phyloP scores from a whole-genome alignment of 64 coral and sea anemone species.

The Anthopleura sola region DNA sequence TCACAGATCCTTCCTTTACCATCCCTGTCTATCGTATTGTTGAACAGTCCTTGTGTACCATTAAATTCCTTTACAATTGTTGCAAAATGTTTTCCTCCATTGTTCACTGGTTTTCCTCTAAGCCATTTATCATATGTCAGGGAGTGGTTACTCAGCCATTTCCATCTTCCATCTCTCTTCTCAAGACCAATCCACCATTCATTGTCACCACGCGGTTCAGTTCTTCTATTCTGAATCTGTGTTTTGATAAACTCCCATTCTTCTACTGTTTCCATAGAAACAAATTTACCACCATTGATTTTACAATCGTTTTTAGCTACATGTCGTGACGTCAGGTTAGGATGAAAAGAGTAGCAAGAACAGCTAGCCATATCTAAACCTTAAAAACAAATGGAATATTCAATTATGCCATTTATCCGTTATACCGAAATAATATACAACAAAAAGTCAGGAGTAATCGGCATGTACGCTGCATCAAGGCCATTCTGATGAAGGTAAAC shows the following conservation, averaged over 20 bases:
- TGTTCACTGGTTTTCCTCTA: neutral
- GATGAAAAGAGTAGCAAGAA: neutral
- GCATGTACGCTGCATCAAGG: no score
- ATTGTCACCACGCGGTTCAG: neutral
- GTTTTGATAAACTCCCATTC: constrained; percentile 36
- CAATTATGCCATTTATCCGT: neutral
- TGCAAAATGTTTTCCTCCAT: neutral
- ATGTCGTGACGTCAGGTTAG: neutral
- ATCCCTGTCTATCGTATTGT: neutral
- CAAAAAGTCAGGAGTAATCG: neutral
- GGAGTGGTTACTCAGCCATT: constrained; percentile 29
- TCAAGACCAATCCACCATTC: constrained; percentile 59
- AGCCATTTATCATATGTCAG: constrained; percentile 38
- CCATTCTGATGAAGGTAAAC: no score
- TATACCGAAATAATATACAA: neutral
- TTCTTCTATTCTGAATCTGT: neutral
- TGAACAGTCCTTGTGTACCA: neutral
- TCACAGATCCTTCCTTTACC: neutral
- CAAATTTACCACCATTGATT: neutral
- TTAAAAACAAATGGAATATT: neutral
- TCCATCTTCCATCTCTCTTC: constrained; percentile 1
- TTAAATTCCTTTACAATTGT: constrained; percentile 35
- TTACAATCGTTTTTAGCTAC: neutral
- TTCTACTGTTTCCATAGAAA: constrained; percentile 37
- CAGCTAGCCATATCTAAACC: neutral